These are phyloP conservation scores for Megaceryle maxima DNA, from an alignment of 2,113 vertebrate genomes.

Conservation along the genomic window DNA sequence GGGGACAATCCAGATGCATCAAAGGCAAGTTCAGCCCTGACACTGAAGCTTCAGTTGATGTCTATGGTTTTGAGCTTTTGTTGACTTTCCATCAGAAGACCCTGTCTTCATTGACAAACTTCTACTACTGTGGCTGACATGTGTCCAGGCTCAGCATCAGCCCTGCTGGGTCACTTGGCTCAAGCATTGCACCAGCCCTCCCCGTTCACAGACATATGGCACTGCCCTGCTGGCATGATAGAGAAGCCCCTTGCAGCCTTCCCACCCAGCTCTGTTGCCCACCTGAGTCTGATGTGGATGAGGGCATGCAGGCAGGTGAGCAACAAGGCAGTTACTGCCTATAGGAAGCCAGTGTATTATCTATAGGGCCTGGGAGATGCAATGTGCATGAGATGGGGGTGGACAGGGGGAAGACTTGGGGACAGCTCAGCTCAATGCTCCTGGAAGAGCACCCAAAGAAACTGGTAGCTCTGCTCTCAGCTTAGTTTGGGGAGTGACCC, in stretches of 20 bases:
- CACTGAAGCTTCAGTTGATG: background rate
- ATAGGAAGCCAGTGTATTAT: background rate
- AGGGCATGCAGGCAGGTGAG: background rate
- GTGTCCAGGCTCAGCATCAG: background rate
- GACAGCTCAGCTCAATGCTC: background rate
- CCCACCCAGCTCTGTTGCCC: background rate
- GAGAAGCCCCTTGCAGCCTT: background rate
- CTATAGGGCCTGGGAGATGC: background rate
- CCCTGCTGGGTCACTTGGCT: rapidly evolving
- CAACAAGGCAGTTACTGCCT: background rate
- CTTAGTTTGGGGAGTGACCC: rapidly evolving
- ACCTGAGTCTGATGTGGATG: rapidly evolving
- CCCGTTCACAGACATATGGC: rapidly evolving
- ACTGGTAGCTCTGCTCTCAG: background rate
- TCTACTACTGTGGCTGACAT: rapidly evolving
- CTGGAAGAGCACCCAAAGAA: background rate
- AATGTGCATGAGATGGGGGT: background rate
- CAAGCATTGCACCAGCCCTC: background rate
- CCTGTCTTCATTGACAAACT: background rate
- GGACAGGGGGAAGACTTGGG: background rate
- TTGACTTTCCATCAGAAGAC: background rate
- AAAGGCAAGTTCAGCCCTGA: background rate
- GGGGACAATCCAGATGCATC: background rate
- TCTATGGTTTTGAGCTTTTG: background rate
- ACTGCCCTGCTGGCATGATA: rapidly evolving